phyloP scores from a whole-genome alignment of 2,113 vertebrate genomes.

The Clupea harengus region DNA sequence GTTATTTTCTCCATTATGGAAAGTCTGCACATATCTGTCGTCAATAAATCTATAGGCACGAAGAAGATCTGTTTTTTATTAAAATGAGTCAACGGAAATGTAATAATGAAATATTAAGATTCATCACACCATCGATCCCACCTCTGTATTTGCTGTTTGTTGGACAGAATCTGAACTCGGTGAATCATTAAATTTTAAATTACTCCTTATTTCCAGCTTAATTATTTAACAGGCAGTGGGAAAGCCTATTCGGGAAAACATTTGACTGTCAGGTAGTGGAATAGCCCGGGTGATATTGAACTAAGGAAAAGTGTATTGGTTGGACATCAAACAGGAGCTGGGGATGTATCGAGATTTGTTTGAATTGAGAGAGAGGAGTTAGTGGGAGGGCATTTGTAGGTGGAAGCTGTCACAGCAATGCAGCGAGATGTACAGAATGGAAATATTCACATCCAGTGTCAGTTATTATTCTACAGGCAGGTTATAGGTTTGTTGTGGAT shows the following conservation, averaged over 20 bases:
- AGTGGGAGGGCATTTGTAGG: not conserved
- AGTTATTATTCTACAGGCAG: not conserved
- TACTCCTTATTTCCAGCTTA: slow-evolving; percentile 40
- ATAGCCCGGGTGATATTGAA: not conserved
- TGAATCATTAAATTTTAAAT: slow-evolving; percentile 46
- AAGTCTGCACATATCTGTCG: slow-evolving; percentile 29
- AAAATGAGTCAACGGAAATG: slow-evolving; percentile 31
- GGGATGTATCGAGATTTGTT: not conserved
- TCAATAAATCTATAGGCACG: slow-evolving; percentile 30
- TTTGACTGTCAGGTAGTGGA: slow-evolving; percentile 32
- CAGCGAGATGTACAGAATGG: not conserved
- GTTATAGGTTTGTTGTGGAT: not conserved
- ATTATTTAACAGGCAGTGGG: slow-evolving; percentile 43
- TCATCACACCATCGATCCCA: slow-evolving; percentile 35
- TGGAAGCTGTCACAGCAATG: not conserved
- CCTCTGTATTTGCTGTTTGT: slow-evolving; percentile 39
- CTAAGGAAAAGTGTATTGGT: not conserved
- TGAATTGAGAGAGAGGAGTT: not conserved
- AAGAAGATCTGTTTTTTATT: slow-evolving; percentile 37
- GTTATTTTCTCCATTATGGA: slow-evolving; percentile 19
- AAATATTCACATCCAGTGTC: not conserved
- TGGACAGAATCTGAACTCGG: slow-evolving; percentile 41
- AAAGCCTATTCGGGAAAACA: slow-evolving; percentile 29
- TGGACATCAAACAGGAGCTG: not conserved
- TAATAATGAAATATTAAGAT: slow-evolving; percentile 47